Evolutionary conservation across 1,140 invertebrate species (phyloP), one percentile per base, ranked within the genome.

Genomic region (Aphidius gifuensis): DNA sequence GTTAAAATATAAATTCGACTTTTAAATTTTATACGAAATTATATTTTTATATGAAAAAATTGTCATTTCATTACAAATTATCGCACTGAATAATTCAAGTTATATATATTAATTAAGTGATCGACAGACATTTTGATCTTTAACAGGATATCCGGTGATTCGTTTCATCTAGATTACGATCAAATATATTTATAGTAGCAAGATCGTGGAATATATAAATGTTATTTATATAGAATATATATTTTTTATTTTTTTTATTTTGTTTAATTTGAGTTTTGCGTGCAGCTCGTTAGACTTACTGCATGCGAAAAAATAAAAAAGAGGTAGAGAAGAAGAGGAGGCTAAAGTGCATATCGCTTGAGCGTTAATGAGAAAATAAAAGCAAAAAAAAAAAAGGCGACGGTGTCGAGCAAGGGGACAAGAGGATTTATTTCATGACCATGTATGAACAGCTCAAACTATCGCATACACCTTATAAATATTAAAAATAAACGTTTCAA

Each of bases 141-240:
- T 32, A 65, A 48, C 64, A 55, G 64, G 64, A 65, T 61, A 65
- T 65, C 64, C 64, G 58, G 59, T 46, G 44, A 64, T 61, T 47
- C 58, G 47, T 16, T 50, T 4, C 39, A 55, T 40, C 45, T 16
- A 57, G 47, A 51, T 63, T 54, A 62, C 45, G 23, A 58, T 62
- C 55, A 46, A 62, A 60, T 53, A 46, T 42, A 11, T 53, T 7
- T 8, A 6, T 38, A 9, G 38, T 11, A 53, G 38, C 51, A 39
- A 40, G 23, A 32, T 32, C 23, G 4, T 40, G 4, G 49, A 16
- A 32, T 23, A 46, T 47, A 60, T 60, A 60, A 9, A 51, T 5
- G 43, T 55, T 21, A 59, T n/a, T n/a, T 3, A 39, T 51, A 51
- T 32, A 6, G 9, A 48, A 6, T 46, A 9, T 39, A 23, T 6